Evolutionary conservation across 1,140 invertebrate genomes (phyloP), one percentile per base, ranked within the genome.

Genomic region (Phortica variegata): DNA sequence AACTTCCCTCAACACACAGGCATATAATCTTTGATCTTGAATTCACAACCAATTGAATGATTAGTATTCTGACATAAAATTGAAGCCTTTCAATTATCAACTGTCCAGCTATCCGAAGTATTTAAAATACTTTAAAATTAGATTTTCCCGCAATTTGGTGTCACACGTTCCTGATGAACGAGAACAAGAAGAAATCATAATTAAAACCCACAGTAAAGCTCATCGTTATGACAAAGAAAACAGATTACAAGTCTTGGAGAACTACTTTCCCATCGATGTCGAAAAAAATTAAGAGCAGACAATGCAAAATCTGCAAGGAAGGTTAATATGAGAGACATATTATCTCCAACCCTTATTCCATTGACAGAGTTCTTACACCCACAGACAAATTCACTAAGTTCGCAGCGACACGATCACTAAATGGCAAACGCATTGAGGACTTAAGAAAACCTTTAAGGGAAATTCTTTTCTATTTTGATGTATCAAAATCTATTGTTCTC

Each of bases 381-480:
- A 26, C 44, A 15, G 48, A 51, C 26, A 52, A 52, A 37, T 52
- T 52, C 15, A 42, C 46, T 17, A 48, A 48, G 15, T 53, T 39
- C 19, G 50, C 31, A 29, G 43, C 43, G 18, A 32, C 21, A 3
- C 43, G 43, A 43, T 9, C 37, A 13, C 13, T 52, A 18, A 29
- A 18, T 9, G 33, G 38, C 7, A 39, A n/a, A 23, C 12, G 39
- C 17, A 40, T 53, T 12, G 44, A 53, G 39, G 32, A 53, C 19
- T 39, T 53, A 18, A 37, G 33, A 34, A n/a, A 21, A 20, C 38
- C 42, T 20, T 17, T 51, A 17, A 23, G 42, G 15, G 37, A 51
- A 46, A 34, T 46, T 13, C 19, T 52, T 15, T 52, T 52, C 23
- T 29, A 29, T 15, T 52, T 37, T 23, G 39, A 45, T 8, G 44